phyloP scores from a whole-genome alignment of 2,797 vertebrate species.

The Discoglossus pictus region DNA sequence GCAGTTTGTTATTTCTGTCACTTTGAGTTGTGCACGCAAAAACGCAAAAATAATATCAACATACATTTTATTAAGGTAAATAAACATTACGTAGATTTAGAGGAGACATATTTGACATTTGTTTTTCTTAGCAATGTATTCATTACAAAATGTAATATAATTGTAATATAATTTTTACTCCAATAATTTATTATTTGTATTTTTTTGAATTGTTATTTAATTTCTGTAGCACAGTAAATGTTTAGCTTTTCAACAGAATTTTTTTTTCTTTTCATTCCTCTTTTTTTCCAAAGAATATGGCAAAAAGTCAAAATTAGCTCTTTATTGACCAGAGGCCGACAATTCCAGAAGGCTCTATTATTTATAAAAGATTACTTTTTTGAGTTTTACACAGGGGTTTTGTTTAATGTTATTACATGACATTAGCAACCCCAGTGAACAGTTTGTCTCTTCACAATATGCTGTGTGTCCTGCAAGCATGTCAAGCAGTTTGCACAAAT shows the following conservation, averaged over 20 bases:
- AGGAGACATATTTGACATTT: not conserved
- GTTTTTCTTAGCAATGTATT: too few relatives aligned
- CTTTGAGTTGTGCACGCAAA: constrained; percentile 58
- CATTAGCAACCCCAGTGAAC: not conserved
- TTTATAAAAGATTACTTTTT: constrained; percentile 3
- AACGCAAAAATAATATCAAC: constrained; percentile 2
- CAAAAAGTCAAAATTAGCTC: too few relatives aligned
- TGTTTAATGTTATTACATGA: constrained; percentile 18
- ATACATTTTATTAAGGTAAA: constrained; percentile 20
- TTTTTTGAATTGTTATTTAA: too few relatives aligned
- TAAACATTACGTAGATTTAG: constrained; percentile 6
- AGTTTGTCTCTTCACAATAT: not conserved
- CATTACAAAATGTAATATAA: too few relatives aligned
- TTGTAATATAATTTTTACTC: too few relatives aligned
- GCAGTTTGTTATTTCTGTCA: constrained; percentile 59
- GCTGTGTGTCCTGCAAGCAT: too few relatives aligned
- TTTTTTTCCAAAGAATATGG: too few relatives aligned
- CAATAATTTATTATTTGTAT: too few relatives aligned
- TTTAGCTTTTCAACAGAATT: too few relatives aligned
- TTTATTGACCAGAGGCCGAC: not conserved
- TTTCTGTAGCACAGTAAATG: too few relatives aligned
- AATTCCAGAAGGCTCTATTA: not conserved
- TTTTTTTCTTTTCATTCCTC: too few relatives aligned
- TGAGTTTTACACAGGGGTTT: constrained; percentile 8
- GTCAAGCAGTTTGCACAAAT: too few relatives aligned